Conservation (phyloP, 2,888 invertebrate genomes). For the Terebella lapidaria region DNA sequence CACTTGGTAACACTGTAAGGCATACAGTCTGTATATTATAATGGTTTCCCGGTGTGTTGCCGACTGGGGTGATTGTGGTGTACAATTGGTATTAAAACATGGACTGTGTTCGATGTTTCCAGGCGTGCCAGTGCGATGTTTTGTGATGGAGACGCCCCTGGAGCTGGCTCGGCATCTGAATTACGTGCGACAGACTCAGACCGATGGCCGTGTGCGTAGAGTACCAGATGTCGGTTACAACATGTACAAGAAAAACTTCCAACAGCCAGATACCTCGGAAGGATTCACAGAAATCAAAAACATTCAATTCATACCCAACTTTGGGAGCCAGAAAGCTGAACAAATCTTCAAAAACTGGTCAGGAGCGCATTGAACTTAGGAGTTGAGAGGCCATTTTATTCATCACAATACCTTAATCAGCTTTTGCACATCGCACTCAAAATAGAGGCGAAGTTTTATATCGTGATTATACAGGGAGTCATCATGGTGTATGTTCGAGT, state of each 20-base stretch:
- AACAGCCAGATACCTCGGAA: conserved; percentile 36
- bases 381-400: no score
- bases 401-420: no score
- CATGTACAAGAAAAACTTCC: conserved; percentile 43
- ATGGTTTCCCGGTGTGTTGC: no score
- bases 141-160: conserved; percentile 38
- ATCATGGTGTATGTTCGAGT: no score
- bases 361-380: no score
- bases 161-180: conserved; percentile 46
- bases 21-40: no score
- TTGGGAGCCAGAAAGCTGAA: conserved; percentile 34
- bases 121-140: conserved; percentile 43
- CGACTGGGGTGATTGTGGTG: no score
- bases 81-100: no score
- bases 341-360: conserved; percentile 43
- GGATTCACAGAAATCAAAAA: conserved; percentile 41
- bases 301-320: conserved; percentile 35
- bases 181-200: conserved; percentile 41
- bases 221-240: conserved; percentile 49
- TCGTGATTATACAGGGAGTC: no score
- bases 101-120: not conserved
- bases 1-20: no score
- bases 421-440: no score
- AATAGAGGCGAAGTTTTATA: no score
- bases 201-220: conserved; percentile 36